Evolutionary conservation across 2,113 vertebrate genomes (phyloP).

Genomic region (Myrmophylax atrothorax): DNA sequence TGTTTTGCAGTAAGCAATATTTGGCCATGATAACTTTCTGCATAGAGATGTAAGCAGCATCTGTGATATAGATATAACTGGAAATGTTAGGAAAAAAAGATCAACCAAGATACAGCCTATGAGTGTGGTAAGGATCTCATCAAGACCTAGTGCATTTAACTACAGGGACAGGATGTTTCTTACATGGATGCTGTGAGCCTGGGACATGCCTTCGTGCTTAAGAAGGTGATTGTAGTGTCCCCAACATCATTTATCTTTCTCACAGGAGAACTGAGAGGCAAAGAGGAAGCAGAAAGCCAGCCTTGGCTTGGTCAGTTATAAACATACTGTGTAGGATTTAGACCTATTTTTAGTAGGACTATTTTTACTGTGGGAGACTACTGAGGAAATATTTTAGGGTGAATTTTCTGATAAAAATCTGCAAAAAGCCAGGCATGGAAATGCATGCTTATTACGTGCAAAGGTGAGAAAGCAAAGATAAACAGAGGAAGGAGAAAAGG

Average conservation of each 20-base stretch:
- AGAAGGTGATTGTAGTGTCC: neutral
- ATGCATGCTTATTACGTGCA: rapidly evolving
- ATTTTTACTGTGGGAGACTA: neutral
- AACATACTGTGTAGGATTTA: neutral
- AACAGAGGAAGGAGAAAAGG: neutral
- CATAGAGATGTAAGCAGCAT: neutral
- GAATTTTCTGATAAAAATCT: neutral
- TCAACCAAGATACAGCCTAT: rapidly evolving
- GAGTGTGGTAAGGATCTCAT: neutral
- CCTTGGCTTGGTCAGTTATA: neutral
- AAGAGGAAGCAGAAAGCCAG: neutral
- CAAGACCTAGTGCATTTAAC: neutral
- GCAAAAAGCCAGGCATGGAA: neutral
- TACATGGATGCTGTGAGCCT: neutral
- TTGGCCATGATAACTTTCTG: neutral
- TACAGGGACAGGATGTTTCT: neutral
- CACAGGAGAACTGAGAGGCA: neutral
- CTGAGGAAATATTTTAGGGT: neutral
- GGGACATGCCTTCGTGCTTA: neutral
- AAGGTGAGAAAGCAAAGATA: neutral
- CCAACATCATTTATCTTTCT: neutral
- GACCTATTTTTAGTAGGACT: neutral
- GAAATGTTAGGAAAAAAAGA: neutral
- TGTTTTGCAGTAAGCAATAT: neutral
- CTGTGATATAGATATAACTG: neutral